A percentile compares a stretch with the other conserved stretches of the same genome.
Evolutionary conservation across 64 coral and sea anemone genomes (phyloP).

Genomic region (Stichodactyla mertensii): DNA sequence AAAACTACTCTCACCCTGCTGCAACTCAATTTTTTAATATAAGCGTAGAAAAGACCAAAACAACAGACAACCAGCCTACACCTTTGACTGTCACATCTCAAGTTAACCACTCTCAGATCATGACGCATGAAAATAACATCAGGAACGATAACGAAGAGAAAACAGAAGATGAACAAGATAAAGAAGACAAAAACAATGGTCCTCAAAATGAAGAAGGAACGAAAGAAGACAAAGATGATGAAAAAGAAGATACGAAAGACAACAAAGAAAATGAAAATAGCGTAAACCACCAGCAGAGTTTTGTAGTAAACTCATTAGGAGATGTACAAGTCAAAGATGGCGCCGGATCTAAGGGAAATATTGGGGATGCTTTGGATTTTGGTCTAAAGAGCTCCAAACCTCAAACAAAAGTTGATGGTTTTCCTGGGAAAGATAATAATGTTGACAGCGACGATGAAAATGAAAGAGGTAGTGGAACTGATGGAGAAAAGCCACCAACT

Average conservation of each 20-base stretch:
- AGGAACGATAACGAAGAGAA: background rate
- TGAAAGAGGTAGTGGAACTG: slow-evolving; percentile 7
- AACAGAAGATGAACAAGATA: background rate
- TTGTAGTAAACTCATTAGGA: background rate
- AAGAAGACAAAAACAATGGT: background rate
- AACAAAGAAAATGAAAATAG: background rate
- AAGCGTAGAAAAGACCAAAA: background rate
- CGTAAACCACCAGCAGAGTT: background rate
- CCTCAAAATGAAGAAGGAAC: background rate
- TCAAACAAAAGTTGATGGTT: background rate
- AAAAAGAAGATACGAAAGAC: background rate
- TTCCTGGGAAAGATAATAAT: background rate
- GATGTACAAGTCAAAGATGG: background rate
- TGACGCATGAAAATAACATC: background rate
- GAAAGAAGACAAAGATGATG: background rate
- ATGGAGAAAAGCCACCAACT: background rate
- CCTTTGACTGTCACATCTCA: background rate
- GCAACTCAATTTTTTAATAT: background rate
- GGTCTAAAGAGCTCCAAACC: background rate
- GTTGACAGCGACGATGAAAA: background rate
- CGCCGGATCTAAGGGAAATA: background rate
- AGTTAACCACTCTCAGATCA: background rate
- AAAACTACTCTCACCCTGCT: background rate
- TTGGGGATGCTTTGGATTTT: background rate
- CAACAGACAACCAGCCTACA: background rate